Evolutionary conservation across 2,113 vertebrate genomes (phyloP).

Genomic region (Piaya cayana): DNA sequence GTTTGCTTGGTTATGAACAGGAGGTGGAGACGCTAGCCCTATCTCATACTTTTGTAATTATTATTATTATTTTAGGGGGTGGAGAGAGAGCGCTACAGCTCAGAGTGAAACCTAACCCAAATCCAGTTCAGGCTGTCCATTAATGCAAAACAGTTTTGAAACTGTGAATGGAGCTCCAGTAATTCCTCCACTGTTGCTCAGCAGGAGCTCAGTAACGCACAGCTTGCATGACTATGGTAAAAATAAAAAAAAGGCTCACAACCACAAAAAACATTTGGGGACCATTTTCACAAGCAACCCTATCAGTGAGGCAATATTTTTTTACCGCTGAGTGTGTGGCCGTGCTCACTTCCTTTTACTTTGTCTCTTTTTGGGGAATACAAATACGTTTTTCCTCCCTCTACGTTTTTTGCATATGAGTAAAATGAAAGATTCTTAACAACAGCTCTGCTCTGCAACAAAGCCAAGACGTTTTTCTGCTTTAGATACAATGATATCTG

Average conservation of each 20-base stretch:
- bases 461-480: background rate
- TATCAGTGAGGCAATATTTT: background rate
- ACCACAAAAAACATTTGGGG: background rate
- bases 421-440: background rate
- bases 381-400: background rate
- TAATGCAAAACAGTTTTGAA: conserved; percentile 42
- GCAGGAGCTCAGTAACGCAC: conserved; percentile 4
- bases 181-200: background rate
- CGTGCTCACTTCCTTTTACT: background rate
- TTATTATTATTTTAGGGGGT: conserved; percentile 65
- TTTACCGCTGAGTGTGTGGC: background rate
- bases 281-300: conserved; percentile 1
- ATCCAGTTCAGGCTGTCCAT: conserved; percentile 9
- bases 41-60: conserved; percentile 66
- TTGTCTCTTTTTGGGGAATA: background rate
- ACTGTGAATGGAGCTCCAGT: conserved; percentile 57
- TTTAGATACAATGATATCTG: background rate
- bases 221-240: background rate
- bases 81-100: conserved; percentile 29
- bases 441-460: background rate
- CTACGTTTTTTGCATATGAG: background rate
- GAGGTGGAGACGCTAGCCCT: conserved; percentile 53
- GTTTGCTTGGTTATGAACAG: conserved; percentile 43
- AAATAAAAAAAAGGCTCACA: background rate
- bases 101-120: conserved; percentile 58